These are phyloP conservation scores for Adrianichthys oophorus DNA, from an alignment of 2,797 vertebrate genomes.

Conservation along the genomic window DNA sequence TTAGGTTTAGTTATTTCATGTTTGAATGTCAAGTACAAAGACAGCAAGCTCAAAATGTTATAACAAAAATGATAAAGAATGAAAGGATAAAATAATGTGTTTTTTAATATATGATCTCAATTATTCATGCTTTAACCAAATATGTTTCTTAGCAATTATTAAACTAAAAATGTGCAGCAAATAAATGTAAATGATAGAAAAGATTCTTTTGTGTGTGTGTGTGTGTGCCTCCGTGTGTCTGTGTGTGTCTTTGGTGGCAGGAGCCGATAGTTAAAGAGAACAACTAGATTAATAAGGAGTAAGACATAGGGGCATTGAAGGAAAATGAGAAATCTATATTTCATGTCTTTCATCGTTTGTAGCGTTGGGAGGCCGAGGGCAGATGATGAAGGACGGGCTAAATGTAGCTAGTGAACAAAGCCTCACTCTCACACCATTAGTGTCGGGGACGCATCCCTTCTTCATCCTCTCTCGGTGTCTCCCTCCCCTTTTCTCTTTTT, in stretches of 20 bases:
- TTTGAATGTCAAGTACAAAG: too few relatives aligned
- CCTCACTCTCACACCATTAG: constrained; percentile 80
- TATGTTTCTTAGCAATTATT: too few relatives aligned
- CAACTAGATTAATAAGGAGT: constrained; percentile 53
- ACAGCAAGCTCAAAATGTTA: too few relatives aligned
- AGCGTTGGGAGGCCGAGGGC: constrained; percentile 66
- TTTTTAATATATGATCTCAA: too few relatives aligned
- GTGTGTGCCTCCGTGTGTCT: neutral
- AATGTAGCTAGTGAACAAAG: constrained; percentile 82
- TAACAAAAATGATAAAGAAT: too few relatives aligned
- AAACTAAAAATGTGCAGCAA: neutral
- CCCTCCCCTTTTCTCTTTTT: constrained; percentile 57
- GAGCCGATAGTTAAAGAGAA: constrained; percentile 37
- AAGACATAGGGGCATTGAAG: constrained; percentile 22
- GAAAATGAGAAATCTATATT: constrained; percentile 73
- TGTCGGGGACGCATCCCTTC: constrained; percentile 68
- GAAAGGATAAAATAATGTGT: too few relatives aligned
- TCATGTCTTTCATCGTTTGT: constrained; percentile 77
- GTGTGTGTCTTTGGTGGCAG: constrained; percentile 46
- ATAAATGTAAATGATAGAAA: neutral
- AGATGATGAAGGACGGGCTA: constrained; percentile 77
- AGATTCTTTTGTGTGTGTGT: neutral
- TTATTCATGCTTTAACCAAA: too few relatives aligned
- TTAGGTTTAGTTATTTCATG: too few relatives aligned
- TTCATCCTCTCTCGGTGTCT: constrained; percentile 48